Evolutionary conservation across 2,113 vertebrate genomes (phyloP).

Genomic region (Thomomys bottae): DNA sequence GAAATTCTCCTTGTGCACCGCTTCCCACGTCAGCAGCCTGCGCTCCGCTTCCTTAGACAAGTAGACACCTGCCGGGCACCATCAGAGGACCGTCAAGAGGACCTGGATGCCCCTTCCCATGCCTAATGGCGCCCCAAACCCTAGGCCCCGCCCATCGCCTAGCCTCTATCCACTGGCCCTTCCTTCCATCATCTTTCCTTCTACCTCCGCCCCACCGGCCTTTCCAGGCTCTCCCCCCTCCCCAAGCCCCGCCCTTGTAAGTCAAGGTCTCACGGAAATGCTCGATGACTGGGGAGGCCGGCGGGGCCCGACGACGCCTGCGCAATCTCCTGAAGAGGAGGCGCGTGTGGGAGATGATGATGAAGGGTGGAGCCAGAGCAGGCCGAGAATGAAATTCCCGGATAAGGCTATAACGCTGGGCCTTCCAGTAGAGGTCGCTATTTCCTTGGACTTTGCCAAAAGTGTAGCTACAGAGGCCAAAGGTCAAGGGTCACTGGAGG

Average conservation of each 20-base stretch:
- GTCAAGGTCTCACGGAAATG: constrained; percentile 70
- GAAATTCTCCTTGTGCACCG: constrained; percentile 90
- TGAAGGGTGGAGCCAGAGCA: constrained; percentile 90
- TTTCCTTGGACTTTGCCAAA: constrained; percentile 92
- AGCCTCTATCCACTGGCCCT: neutral
- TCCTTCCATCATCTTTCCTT: neutral
- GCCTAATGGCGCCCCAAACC: neutral
- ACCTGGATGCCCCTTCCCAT: fast-evolving
- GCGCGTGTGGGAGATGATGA: constrained; percentile 90
- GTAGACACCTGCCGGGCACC: constrained; percentile 79
- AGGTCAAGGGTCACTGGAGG: constrained; percentile 30
- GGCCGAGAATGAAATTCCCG: constrained; percentile 92
- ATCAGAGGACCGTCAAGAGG: neutral
- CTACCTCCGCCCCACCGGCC: too few relatives aligned
- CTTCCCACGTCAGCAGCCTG: constrained; percentile 90
- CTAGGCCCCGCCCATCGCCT: too few relatives aligned
- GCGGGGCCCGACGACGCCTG: constrained; percentile 62
- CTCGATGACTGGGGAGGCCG: constrained; percentile 77
- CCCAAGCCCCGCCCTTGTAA: neutral
- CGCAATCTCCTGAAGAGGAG: constrained; percentile 84
- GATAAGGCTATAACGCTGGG: constrained; percentile 93
- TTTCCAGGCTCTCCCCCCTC: too few relatives aligned
- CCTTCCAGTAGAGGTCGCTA: constrained; percentile 94
- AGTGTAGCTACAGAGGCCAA: constrained; percentile 86
- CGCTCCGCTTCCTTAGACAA: constrained; percentile 81